Percentiles rank a stretch among this genome's conserved stretches.
phyloP scores from a whole-genome alignment of 2,888 invertebrate species.

The Monochamus alternatus region DNA sequence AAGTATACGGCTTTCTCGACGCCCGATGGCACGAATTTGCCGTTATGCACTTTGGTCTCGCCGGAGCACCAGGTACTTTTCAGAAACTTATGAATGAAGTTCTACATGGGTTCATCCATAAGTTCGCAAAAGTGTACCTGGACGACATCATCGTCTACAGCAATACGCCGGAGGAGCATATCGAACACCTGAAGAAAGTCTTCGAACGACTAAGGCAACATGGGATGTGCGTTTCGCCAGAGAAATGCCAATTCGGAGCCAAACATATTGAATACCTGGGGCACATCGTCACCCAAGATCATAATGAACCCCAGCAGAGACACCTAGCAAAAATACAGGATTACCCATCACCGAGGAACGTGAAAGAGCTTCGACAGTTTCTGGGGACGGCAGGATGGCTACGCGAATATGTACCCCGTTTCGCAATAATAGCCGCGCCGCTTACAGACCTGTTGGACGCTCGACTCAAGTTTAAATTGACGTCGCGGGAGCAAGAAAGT shows the following conservation, averaged over 20 bases:
- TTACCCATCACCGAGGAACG: neutral
- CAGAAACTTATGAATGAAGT: constrained; percentile 17
- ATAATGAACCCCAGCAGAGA: neutral
- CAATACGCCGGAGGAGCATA: no score
- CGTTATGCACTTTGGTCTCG: neutral
- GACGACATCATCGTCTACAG: no score
- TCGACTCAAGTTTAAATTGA: no score
- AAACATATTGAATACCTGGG: constrained; percentile 42
- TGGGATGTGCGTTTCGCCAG: constrained; percentile 35
- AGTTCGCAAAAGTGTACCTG: no score
- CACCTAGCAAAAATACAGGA: constrained; percentile 39
- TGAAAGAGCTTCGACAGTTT: constrained; percentile 47
- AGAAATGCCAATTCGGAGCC: constrained; percentile 47
- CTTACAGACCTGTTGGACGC: no score
- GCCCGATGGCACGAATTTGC: neutral
- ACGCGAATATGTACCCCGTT: no score
- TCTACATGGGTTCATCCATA: constrained; percentile 10
- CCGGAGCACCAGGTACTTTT: neutral
- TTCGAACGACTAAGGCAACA: constrained; percentile 47
- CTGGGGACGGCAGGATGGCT: constrained; percentile 48
- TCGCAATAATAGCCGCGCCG: no score
- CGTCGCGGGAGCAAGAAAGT: constrained; percentile 6
- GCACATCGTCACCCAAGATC: neutral
- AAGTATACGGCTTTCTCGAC: neutral
- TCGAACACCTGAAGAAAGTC: constrained; percentile 14